Evolutionary conservation across 1,140 invertebrate species (phyloP), one percentile per base, ranked within the genome.

Genomic region (Limonius californicus): DNA sequence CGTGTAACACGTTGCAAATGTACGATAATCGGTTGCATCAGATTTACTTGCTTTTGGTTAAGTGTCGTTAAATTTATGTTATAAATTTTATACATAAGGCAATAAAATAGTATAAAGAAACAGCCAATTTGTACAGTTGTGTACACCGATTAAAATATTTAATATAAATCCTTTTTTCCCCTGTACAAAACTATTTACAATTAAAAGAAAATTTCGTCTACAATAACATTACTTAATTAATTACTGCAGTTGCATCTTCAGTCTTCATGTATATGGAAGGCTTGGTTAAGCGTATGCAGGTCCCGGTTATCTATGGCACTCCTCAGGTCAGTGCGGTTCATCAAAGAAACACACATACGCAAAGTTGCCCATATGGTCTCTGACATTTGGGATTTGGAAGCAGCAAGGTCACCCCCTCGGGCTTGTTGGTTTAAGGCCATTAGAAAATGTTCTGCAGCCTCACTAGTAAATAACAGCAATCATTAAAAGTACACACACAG

Each of bases 361-460:
- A 99, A 80, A 0, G 93, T 97, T 19, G 88, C 89, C 96, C 97
- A 99, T 77, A 99, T 97, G 21, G 91, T 92, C 64, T 93, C 89
- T 0, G 94, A 97, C 89, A 95, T 94, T 59, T 82, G 79, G 70
- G 83, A 84, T n/a, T 78, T 82, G 30, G 20, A 32, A 2, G 7
- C n/a, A 21, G 2, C 20, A 39, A 84, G 77, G 57, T 76, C 79
- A 23, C 76, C 81, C 23, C 90, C 92, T 71, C 89, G 85, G 14
- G 88, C 85, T 80, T 99, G 96, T 77, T 96, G 89, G 80, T 96
- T 96, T 7, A 99, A 80, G 0, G 96, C 95, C 12, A 88, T 88
- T 18, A 99, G 73, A 67, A 99, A 90, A 79, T 99, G 97, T 78
- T 98, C 95, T 30, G 90, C 92, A 8, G 97, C 96, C 83, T 99